Evolutionary conservation across 2,888 invertebrate genomes (phyloP).

Genomic region (Tanytarsus gracilentus): DNA sequence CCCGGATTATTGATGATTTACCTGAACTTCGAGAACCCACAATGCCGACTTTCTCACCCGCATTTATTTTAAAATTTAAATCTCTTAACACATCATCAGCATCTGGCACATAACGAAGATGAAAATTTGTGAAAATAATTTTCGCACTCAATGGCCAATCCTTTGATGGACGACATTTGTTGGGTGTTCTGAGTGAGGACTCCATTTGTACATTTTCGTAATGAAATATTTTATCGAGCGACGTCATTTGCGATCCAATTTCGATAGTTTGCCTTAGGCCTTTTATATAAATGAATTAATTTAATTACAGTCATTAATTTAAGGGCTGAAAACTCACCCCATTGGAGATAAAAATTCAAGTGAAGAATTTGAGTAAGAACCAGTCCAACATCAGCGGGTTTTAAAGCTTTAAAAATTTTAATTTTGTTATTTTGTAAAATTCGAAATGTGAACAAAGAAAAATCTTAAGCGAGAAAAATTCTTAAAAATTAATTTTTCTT

Average conservation of each 20-base stretch:
- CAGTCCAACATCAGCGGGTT: conserved; percentile 46
- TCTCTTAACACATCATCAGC: conserved; percentile 61
- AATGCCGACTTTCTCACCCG: conserved; percentile 53
- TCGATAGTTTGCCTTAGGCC: conserved; percentile 67
- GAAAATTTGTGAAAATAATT: conserved; percentile 52
- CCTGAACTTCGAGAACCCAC: conserved; percentile 76
- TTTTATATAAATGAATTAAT: background rate
- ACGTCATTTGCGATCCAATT: conserved; percentile 54
- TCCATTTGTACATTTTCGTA: conserved; percentile 55
- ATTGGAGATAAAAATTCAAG: conserved; percentile 49
- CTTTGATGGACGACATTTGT: conserved; percentile 34
- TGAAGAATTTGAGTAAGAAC: conserved; percentile 48
- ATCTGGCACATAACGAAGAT: conserved; percentile 53
- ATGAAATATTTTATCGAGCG: conserved; percentile 65
- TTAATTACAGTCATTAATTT: background rate
- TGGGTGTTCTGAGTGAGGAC: conserved; percentile 38
- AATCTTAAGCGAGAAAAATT: background rate
- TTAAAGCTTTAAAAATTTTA: conserved; percentile 34
- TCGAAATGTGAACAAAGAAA: background rate
- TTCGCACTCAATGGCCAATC: conserved; percentile 55
- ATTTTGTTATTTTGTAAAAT: too few relatives aligned
- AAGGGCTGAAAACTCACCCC: conserved; percentile 46
- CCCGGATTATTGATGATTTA: conserved; percentile 58
- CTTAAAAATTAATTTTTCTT: background rate
- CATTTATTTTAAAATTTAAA: conserved; percentile 49